A percentile compares a stretch with the other conserved stretches of the same genome.
phyloP scores from a whole-genome alignment of 23 tunicate species.

The Styela plicata region DNA sequence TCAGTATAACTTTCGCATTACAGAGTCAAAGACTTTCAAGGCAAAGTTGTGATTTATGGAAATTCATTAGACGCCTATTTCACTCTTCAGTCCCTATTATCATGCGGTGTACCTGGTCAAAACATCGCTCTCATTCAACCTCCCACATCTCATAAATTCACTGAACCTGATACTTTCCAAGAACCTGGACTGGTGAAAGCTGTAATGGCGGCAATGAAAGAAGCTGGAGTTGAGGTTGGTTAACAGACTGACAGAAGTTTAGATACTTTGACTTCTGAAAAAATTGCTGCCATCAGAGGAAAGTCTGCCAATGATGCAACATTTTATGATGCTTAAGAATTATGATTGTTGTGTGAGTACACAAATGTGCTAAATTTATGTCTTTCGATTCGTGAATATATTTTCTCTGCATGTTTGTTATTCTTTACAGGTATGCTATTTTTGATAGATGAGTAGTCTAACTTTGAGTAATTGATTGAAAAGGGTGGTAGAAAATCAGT shows the following conservation, averaged over 20 bases:
- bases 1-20: no score
- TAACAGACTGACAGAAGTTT: no score
- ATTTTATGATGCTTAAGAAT: background rate
- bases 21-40: conserved; percentile 5
- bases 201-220: conserved; percentile 27
- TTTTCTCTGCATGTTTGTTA: no score
- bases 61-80: conserved; percentile 61
- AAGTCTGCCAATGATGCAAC: no score
- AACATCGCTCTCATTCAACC: conserved; percentile 60
- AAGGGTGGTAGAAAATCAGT: no score
- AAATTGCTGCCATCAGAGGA: no score
- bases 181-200: conserved; percentile 64
- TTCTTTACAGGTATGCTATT: no score
- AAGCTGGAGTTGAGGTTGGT: conserved; percentile 62
- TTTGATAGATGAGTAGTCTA: no score
- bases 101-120: conserved; percentile 58
- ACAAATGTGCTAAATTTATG: background rate
- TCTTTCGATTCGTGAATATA: no score
- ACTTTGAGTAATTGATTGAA: no score
- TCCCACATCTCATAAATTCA: conserved; percentile 37
- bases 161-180: conserved; percentile 67
- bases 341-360: background rate
- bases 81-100: conserved; percentile 45
- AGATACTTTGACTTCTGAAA: no score
- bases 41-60: conserved; percentile 66